A percentile compares a stretch with the other conserved stretches of the same genome.
Conservation (phyloP, 2,113 vertebrate species). For the Athene noctua region DNA sequence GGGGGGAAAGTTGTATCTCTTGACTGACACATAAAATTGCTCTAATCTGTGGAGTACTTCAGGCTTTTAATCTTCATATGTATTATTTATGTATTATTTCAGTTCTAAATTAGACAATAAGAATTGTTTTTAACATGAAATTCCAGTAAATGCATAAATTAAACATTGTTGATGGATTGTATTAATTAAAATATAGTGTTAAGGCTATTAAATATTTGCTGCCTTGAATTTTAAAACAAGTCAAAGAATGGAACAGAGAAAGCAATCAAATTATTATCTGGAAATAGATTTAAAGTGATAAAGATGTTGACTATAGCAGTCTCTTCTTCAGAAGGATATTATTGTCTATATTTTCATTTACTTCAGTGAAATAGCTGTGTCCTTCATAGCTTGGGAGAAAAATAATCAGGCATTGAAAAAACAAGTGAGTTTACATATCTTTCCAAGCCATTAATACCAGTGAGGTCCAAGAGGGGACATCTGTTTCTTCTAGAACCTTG, state of each 20-base stretch:
- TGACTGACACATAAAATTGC: background rate
- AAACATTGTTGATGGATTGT: background rate
- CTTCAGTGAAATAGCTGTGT: background rate
- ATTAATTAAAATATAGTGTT: background rate
- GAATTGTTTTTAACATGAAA: background rate
- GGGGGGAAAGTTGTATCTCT: background rate
- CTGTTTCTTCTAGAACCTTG: constrained; percentile 15
- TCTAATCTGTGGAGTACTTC: background rate
- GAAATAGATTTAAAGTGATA: background rate
- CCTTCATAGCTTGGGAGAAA: background rate
- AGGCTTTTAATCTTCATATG: background rate
- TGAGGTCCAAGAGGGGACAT: background rate
- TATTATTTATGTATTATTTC: background rate
- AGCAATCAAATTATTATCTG: background rate
- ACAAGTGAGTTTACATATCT: background rate
- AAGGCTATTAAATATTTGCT: background rate
- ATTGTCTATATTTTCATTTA: background rate
- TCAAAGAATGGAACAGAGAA: background rate
- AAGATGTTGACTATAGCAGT: background rate
- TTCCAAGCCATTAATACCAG: background rate
- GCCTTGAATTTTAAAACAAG: background rate
- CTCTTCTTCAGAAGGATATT: background rate
- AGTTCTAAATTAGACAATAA: background rate
- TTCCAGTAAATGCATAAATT: background rate
- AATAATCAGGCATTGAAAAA: background rate